phyloP scores from a whole-genome alignment of 2,888 invertebrate species.

The Lepidonotus clava region DNA sequence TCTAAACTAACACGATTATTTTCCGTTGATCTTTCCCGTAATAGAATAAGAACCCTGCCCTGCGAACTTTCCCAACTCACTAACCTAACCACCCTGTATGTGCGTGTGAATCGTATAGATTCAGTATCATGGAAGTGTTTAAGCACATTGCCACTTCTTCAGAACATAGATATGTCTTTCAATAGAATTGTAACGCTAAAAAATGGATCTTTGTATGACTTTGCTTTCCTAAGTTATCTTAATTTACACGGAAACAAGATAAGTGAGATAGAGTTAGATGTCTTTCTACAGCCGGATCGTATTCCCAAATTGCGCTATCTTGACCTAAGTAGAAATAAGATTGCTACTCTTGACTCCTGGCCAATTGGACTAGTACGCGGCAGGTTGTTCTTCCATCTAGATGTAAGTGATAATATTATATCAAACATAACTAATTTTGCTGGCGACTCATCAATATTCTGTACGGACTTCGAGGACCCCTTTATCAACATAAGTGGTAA shows the following conservation, averaged over 20 bases:
- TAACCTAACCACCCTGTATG: no score
- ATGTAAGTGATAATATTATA: background rate
- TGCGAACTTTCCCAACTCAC: no score
- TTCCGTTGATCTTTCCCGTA: no score
- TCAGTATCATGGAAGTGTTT: background rate
- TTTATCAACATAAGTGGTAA: background rate
- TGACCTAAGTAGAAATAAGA: background rate
- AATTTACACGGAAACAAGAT: background rate
- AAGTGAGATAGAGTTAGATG: background rate
- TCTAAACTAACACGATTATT: no score
- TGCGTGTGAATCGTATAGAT: background rate
- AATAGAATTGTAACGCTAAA: background rate
- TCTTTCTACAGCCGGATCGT: background rate
- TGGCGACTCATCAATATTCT: background rate
- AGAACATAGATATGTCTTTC: background rate
- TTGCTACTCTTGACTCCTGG: background rate
- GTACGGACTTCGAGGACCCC: background rate
- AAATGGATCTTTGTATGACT: background rate
- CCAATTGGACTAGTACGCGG: background rate
- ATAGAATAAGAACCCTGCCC: no score
- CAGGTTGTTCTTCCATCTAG: background rate
- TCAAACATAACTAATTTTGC: background rate
- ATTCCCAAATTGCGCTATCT: background rate
- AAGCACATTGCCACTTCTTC: background rate
- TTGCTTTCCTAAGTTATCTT: background rate